A percentile compares a stretch with the other conserved stretches of the same genome.
These are phyloP conservation scores for Cephonodes hylas DNA, from an alignment of 2,888 invertebrate species.

Conservation along the genomic window DNA sequence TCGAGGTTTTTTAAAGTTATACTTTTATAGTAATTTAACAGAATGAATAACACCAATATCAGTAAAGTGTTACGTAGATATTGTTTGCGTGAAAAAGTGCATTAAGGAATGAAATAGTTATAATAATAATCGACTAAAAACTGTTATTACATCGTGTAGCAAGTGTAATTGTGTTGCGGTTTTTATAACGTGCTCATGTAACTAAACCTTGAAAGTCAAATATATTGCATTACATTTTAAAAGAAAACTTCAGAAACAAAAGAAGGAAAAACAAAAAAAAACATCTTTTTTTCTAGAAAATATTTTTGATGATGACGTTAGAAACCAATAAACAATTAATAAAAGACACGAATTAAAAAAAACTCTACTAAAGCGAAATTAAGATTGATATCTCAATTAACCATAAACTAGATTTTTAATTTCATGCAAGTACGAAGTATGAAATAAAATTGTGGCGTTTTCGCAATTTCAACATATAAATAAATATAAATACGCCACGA, in stretches of 20 bases:
- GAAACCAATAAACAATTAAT: too few relatives aligned
- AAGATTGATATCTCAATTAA: too few relatives aligned
- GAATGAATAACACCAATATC: too few relatives aligned
- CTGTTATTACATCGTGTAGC: not conserved
- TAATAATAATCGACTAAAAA: not conserved
- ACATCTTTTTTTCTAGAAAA: too few relatives aligned
- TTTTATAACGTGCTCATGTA: not conserved
- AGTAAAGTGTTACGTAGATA: not conserved
- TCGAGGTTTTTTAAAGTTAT: too few relatives aligned
- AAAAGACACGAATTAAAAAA: too few relatives aligned
- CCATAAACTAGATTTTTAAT: too few relatives aligned
- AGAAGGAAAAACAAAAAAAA: not conserved
- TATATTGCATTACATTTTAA: not conserved
- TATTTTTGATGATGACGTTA: too few relatives aligned
- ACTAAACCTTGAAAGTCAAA: too few relatives aligned
- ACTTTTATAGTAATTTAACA: too few relatives aligned
- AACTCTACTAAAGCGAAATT: too few relatives aligned
- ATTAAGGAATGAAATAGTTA: constrained; percentile 1
- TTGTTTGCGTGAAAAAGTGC: not conserved
- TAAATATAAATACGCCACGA: not conserved
- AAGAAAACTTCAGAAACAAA: not conserved
- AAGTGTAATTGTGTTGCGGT: not conserved
- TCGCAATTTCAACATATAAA: not conserved
- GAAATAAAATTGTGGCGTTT: not conserved
- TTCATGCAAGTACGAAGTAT: too few relatives aligned